phyloP scores from a whole-genome alignment of 2,797 vertebrate genomes.

The Gymnothorax reevesii region DNA sequence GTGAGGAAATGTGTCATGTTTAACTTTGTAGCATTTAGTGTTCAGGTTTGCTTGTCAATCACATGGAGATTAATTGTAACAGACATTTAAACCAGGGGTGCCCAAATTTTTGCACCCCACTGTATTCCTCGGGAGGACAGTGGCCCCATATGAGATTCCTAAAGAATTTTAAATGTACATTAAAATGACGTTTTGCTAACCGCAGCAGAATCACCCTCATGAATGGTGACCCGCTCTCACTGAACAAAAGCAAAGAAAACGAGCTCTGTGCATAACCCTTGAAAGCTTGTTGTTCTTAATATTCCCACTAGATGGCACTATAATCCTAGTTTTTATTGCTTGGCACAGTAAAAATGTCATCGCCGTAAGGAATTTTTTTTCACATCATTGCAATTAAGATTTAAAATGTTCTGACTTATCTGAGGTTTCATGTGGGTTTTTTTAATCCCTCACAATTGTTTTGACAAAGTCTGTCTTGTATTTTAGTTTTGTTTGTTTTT shows the following conservation, averaged over 20 bases:
- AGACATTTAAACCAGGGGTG: too few species aligned
- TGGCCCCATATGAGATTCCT: too few species aligned
- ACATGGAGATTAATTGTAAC: too few species aligned
- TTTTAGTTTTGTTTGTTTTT: not conserved
- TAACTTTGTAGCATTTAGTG: too few species aligned
- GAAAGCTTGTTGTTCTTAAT: not conserved
- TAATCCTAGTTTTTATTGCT: not conserved
- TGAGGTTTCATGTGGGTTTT: not conserved
- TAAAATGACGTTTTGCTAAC: not conserved
- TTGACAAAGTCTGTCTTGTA: not conserved
- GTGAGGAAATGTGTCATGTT: too few species aligned
- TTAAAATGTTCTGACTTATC: not conserved
- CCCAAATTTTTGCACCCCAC: too few species aligned
- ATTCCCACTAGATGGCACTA: conserved; percentile 15
- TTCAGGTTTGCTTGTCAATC: too few species aligned
- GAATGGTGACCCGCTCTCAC: not conserved
- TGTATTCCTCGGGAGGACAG: too few species aligned
- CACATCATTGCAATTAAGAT: not conserved
- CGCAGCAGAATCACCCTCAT: not conserved
- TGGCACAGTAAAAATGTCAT: not conserved
- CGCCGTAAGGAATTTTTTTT: not conserved
- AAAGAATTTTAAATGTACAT: too few species aligned
- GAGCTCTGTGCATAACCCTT: not conserved
- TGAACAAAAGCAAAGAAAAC: not conserved
- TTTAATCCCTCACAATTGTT: not conserved